phyloP scores from a whole-genome alignment of 2,797 vertebrate genomes.

The Hydrolagus colliei region DNA sequence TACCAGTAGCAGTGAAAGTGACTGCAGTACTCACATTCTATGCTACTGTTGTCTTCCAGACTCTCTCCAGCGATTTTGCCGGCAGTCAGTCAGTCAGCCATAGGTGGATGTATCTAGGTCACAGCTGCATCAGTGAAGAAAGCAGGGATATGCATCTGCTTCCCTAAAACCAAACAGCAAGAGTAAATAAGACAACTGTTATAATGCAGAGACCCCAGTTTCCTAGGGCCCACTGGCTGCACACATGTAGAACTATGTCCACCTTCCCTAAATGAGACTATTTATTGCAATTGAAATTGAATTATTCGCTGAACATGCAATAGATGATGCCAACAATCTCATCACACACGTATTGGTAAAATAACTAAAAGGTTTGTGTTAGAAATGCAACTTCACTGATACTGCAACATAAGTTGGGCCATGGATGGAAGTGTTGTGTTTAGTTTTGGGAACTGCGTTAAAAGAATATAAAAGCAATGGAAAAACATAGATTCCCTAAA shows the following conservation, averaged over 20 bases:
- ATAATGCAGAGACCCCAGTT: not conserved
- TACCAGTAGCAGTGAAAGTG: slow-evolving; percentile 23
- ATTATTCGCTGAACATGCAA: not conserved
- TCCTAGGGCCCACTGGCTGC: slow-evolving; percentile 6
- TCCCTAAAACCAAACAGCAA: slow-evolving; percentile 22
- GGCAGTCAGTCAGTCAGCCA: not conserved
- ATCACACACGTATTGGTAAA: not conserved
- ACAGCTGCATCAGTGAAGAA: slow-evolving; percentile 15
- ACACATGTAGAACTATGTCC: not conserved
- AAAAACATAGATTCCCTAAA: too few species aligned
- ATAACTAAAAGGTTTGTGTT: not conserved
- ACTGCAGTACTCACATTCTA: slow-evolving; percentile 22
- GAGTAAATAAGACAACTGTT: slow-evolving; percentile 15
- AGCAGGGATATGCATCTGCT: slow-evolving; percentile 21
- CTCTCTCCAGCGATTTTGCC: slow-evolving; percentile 19
- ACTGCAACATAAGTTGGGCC: too few species aligned
- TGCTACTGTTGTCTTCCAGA: slow-evolving; percentile 22
- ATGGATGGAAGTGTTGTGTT: too few species aligned
- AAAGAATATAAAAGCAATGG: too few species aligned
- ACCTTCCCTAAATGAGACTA: too few species aligned
- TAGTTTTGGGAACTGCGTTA: too few species aligned
- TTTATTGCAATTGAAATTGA: not conserved
- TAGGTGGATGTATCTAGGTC: slow-evolving; percentile 11
- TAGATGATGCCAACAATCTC: not conserved
- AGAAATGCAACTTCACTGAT: too few species aligned